A percentile compares a stretch with the other conserved stretches of the same genome.
Evolutionary conservation across 2,888 invertebrate genomes (phyloP).

Genomic region (Terebella lapidaria): DNA sequence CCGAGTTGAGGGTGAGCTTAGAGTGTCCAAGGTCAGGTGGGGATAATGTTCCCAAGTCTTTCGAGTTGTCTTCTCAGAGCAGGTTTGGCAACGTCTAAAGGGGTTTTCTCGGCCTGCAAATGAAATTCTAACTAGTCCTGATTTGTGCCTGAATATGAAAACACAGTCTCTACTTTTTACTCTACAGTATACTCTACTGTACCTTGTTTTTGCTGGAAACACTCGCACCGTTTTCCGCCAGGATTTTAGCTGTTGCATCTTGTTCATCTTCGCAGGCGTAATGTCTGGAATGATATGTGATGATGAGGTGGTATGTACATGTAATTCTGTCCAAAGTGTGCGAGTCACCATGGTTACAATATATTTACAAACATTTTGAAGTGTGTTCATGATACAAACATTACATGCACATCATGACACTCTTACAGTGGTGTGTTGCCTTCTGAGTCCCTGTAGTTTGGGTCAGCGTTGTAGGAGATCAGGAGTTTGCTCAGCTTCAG

Average conservation of each 20-base stretch:
- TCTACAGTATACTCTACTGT: too few relatives aligned
- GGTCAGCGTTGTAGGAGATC: slow-evolving; percentile 57
- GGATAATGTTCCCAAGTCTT: neutral
- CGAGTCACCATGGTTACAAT: too few relatives aligned
- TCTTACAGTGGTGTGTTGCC: slow-evolving; percentile 73
- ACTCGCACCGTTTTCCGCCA: neutral
- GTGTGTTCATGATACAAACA: too few relatives aligned
- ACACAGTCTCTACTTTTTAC: too few relatives aligned
- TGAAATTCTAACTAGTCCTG: neutral
- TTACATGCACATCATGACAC: too few relatives aligned
- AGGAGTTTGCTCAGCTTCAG: slow-evolving; percentile 66
- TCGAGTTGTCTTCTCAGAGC: neutral
- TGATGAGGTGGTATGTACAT: too few relatives aligned
- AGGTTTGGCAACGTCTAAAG: neutral
- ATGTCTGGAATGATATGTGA: slow-evolving; percentile 1
- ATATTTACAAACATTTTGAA: too few relatives aligned
- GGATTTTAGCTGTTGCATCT: neutral
- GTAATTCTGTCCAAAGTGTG: too few relatives aligned
- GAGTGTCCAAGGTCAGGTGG: too few relatives aligned
- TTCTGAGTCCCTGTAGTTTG: slow-evolving; percentile 64
- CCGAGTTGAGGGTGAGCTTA: too few relatives aligned
- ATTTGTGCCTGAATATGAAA: too few relatives aligned
- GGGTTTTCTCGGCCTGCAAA: neutral
- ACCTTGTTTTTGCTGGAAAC: neutral
- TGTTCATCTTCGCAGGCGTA: neutral